Evolutionary conservation across 2,797 vertebrate genomes (phyloP).

Genomic region (Jordanella pulchra): DNA sequence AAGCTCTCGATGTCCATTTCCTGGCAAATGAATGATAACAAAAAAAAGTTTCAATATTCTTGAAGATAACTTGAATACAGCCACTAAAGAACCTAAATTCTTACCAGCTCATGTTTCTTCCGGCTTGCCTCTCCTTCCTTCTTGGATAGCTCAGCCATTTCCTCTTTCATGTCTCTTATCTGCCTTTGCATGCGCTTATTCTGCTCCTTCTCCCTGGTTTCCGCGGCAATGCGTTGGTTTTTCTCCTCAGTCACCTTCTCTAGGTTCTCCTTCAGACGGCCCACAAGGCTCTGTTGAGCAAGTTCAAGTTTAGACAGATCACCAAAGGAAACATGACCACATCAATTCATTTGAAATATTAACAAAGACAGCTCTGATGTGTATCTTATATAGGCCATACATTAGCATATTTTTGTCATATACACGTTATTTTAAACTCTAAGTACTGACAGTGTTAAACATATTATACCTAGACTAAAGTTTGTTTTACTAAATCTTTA

Average conservation of each 20-base stretch:
- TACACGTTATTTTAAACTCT: too few species aligned
- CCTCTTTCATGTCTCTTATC: conserved; percentile 93
- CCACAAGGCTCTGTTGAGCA: conserved; percentile 81
- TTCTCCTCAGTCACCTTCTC: conserved; percentile 95
- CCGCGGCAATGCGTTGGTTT: conserved; percentile 84
- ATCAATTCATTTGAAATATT: too few species aligned
- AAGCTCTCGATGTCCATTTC: conserved; percentile 98
- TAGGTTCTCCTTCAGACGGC: conserved; percentile 94
- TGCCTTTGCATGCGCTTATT: conserved; percentile 95
- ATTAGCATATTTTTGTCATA: too few species aligned
- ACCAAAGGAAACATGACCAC: too few species aligned
- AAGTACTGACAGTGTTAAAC: too few species aligned
- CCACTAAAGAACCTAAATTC: conserved; percentile 20
- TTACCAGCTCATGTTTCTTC: conserved; percentile 97
- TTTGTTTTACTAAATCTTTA: background rate
- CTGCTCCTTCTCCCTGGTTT: conserved; percentile 96
- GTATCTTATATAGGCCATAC: too few species aligned
- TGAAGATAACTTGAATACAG: conserved; percentile 18
- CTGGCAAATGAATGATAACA: conserved; percentile 81
- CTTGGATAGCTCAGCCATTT: conserved; percentile 92
- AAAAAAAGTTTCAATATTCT: conserved; percentile 28
- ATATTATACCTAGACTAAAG: background rate
- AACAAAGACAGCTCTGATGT: too few species aligned
- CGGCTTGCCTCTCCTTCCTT: conserved; percentile 95
- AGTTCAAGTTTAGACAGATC: too few species aligned